Conservation (phyloP, 2,113 vertebrate species). For the Chunga burmeisteri region DNA sequence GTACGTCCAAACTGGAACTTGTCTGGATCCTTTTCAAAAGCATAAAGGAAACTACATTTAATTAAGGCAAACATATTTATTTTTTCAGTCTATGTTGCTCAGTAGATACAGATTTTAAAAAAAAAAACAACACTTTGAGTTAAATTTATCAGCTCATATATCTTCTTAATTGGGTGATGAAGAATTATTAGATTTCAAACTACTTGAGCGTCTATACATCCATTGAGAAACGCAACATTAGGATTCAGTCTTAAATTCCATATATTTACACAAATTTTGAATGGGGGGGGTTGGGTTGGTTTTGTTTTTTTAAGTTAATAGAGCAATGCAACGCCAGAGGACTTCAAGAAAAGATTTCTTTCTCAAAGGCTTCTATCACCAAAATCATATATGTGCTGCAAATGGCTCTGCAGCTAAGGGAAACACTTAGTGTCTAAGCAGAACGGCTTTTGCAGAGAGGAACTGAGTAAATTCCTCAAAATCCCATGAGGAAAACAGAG, state of each 20-base stretch:
- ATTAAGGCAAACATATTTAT: not conserved
- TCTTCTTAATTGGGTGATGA: not conserved
- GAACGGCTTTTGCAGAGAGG: not conserved
- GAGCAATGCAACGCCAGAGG: not conserved
- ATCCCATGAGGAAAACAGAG: not conserved
- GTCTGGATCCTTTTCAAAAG: slow-evolving; percentile 85
- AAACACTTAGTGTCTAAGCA: not conserved
- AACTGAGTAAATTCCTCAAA: not conserved
- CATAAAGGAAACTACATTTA: slow-evolving; percentile 20
- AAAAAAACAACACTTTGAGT: not conserved
- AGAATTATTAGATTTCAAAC: not conserved
- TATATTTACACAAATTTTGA: not conserved
- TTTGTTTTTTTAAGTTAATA: not conserved
- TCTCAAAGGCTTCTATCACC: not conserved
- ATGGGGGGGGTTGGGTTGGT: not conserved
- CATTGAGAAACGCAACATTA: not conserved
- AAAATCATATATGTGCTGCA: not conserved
- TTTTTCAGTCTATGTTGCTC: not conserved
- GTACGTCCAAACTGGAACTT: slow-evolving; percentile 95
- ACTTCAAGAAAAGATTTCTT: not conserved
- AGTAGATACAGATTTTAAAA: not conserved
- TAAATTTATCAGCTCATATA: not conserved
- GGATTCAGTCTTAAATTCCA: not conserved
- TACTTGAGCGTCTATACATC: not conserved
- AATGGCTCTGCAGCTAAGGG: not conserved